Evolutionary conservation across 2,888 invertebrate species (phyloP).

Genomic region (Rhagium mordax): DNA sequence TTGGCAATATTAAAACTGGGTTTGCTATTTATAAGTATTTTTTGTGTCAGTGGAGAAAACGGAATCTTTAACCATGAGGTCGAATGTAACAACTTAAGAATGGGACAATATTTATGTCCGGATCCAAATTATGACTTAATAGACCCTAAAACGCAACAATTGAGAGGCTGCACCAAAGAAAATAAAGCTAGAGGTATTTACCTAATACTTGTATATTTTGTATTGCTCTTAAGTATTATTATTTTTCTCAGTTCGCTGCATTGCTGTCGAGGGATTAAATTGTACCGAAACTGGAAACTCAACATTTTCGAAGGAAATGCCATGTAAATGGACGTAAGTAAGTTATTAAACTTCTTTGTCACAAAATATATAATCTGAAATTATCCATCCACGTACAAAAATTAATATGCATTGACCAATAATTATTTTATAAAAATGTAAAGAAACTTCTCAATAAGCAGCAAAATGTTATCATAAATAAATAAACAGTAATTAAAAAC

Average conservation of each 20-base stretch:
- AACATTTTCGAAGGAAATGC: slow-evolving; percentile 85
- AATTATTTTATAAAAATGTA: no score
- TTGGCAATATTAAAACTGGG: background rate
- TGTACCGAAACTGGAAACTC: slow-evolving; percentile 87
- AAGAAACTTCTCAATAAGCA: no score
- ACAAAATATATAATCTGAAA: no score
- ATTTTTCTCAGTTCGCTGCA: slow-evolving; percentile 80
- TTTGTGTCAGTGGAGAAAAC: background rate
- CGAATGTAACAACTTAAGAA: slow-evolving; percentile 81
- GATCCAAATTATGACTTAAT: slow-evolving; percentile 84
- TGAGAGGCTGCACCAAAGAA: slow-evolving; percentile 83
- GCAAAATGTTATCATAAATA: no score
- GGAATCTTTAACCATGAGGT: slow-evolving; percentile 54
- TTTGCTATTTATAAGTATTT: background rate
- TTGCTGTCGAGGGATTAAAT: slow-evolving; percentile 86
- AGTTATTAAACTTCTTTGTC: slow-evolving; percentile 7
- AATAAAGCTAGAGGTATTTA: slow-evolving; percentile 84
- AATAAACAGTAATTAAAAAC: no score
- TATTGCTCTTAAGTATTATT: background rate
- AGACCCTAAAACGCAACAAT: slow-evolving; percentile 92
- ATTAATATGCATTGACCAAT: no score
- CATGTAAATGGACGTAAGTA: slow-evolving; percentile 97
- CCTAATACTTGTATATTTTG: background rate
- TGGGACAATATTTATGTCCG: slow-evolving; percentile 89
- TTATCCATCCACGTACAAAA: no score